Evolutionary conservation across 2,888 invertebrate genomes (phyloP).

Genomic region (Parapristionchus giblindavisi): DNA sequence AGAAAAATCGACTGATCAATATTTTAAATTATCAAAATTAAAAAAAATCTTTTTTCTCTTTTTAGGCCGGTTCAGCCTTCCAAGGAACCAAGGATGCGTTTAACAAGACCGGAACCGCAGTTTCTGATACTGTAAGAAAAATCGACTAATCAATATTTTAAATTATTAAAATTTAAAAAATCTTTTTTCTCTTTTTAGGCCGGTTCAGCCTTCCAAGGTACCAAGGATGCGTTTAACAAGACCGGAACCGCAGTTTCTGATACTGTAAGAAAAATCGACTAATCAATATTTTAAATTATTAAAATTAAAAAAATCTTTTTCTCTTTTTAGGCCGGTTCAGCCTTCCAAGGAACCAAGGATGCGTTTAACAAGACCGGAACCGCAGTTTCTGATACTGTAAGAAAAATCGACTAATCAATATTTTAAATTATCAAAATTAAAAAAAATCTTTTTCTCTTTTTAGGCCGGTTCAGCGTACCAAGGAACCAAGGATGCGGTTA

Average conservation of each 20-base stretch:
- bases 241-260: conserved; percentile 6
- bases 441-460: not conserved
- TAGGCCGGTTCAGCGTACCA: not conserved
- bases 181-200: not conserved
- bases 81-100: conserved; percentile 24
- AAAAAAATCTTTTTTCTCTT: too few relatives aligned
- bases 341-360: not conserved
- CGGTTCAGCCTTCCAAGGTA: too few relatives aligned
- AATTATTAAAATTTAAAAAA: too few relatives aligned
- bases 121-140: not conserved
- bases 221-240: conserved; percentile 7
- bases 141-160: not conserved
- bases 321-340: not conserved
- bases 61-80: too few relatives aligned
- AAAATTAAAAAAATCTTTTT: not conserved
- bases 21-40: too few relatives aligned
- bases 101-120: not conserved
- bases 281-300: not conserved
- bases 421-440: not conserved
- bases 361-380: not conserved
- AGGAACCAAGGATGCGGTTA: not conserved
- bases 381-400: conserved; percentile 22
- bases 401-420: not conserved
- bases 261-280: not conserved
- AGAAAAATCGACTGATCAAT: too few relatives aligned